Conservation (phyloP, 2,113 vertebrate species). For the Eptesicus fuscus region DNA sequence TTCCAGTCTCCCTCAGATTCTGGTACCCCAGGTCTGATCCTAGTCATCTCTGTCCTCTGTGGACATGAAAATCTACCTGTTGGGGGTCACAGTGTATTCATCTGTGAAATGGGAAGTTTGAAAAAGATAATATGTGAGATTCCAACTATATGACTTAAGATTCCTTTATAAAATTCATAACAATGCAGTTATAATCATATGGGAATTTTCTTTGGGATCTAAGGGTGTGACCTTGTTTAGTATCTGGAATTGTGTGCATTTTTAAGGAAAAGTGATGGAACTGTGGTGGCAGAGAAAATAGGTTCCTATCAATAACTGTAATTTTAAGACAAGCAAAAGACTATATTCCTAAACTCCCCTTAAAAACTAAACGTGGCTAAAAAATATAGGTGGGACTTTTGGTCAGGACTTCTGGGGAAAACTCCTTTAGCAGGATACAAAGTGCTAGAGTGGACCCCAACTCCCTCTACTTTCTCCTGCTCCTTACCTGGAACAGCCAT, state of each 20-base stretch:
- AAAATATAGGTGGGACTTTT: neutral
- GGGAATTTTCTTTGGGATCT: neutral
- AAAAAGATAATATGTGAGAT: neutral
- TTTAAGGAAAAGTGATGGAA: neutral
- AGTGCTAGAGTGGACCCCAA: neutral
- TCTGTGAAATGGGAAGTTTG: neutral
- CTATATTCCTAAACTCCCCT: neutral
- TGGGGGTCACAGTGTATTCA: neutral
- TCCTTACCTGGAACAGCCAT: neutral
- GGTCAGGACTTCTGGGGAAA: neutral
- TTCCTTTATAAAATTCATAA: neutral
- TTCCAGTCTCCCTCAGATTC: neutral
- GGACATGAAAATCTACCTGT: neutral
- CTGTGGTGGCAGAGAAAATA: neutral
- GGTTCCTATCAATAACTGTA: neutral
- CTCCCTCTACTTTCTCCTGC: neutral
- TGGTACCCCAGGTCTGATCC: neutral
- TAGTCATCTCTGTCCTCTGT: neutral
- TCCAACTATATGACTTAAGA: neutral
- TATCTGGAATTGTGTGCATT: neutral
- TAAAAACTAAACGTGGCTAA: neutral
- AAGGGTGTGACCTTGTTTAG: neutral
- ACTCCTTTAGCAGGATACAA: neutral
- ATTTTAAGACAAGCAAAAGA: neutral
- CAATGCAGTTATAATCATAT: neutral